Evolutionary conservation across 2,888 invertebrate species (phyloP).

Genomic region (Plebejus argus): DNA sequence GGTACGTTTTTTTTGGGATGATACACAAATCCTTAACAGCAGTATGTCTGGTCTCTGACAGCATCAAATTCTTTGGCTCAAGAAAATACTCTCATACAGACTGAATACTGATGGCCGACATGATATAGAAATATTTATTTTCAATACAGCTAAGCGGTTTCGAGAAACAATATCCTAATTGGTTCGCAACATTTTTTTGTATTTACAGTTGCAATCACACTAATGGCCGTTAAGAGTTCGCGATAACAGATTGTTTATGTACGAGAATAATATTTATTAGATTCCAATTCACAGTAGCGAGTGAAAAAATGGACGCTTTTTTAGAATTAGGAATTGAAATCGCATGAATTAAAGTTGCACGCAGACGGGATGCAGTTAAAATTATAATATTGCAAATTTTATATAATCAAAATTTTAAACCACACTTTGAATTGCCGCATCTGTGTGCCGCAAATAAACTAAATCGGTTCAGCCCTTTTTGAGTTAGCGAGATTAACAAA

Average conservation of each 20-base stretch:
- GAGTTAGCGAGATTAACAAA: too few relatives aligned
- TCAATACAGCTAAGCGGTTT: conserved; percentile 15
- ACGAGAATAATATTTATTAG: conserved; percentile 5
- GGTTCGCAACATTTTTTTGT: not conserved
- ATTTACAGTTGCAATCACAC: not conserved
- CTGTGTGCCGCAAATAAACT: too few relatives aligned
- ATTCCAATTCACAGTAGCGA: not conserved
- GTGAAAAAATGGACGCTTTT: not conserved
- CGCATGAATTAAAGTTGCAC: not conserved
- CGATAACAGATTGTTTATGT: conserved; percentile 14
- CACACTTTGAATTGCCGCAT: too few relatives aligned
- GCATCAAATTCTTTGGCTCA: not conserved
- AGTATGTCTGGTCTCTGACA: too few relatives aligned
- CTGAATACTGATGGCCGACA: not conserved
- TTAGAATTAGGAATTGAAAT: not conserved
- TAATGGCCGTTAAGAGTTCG: not conserved
- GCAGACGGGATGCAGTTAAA: not conserved
- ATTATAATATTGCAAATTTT: too few relatives aligned
- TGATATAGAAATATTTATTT: not conserved
- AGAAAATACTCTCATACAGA: not conserved
- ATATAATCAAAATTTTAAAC: too few relatives aligned
- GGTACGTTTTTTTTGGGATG: not conserved
- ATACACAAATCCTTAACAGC: not conserved
- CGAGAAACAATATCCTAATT: not conserved
- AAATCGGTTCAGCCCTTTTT: too few relatives aligned